Evolutionary conservation across 2,888 invertebrate species (phyloP), one percentile per base, ranked within the genome.

Genomic region (Ptychoptera albimana): DNA sequence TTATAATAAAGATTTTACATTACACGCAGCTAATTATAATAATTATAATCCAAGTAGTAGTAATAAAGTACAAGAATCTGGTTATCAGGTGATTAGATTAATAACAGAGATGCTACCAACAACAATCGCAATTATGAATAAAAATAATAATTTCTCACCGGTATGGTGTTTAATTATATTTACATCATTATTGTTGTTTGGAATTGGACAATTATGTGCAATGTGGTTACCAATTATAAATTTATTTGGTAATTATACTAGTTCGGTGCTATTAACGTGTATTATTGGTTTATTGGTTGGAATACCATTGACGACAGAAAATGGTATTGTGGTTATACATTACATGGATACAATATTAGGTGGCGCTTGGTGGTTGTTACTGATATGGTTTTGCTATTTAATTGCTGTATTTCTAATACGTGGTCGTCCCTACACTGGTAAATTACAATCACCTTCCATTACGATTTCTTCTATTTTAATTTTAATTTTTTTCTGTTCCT

Each of bases 201-300:
- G 89, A 1, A 74, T 92, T 46, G 86, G 85, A 5, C 91, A 91
- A 55, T 82, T 89, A 66, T 69, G 89, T 52, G 88, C 87, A 1
- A 81, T 91, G 57, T 91, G 91, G 91, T 87, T 89, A 59, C 86
- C 86, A 56, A 84, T 91, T 43, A 82, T 89, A 48, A 81, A 85
- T 14, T 86, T 87, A 2, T 73, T 91, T 42, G 64, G 64, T 1
- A 61, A 64, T 76, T 88, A 75, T 73, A 86, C 36, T 72, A 88
- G 60, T 77, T 83, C 64, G 67, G 79, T n/a, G 70, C 75, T 58
- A 71, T 74, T 49, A 63, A 89, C 85, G 54, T 91, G 89, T 54
- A 79, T 84, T 1, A 76, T 82, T 46, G 89, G 84, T 8, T 77
- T 89, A 47, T 71, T 87, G 8, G 62, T 87, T 35, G 88, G 89